Conservation (phyloP, 2,888 invertebrate species). For the Troides oblongomaculatus region DNA sequence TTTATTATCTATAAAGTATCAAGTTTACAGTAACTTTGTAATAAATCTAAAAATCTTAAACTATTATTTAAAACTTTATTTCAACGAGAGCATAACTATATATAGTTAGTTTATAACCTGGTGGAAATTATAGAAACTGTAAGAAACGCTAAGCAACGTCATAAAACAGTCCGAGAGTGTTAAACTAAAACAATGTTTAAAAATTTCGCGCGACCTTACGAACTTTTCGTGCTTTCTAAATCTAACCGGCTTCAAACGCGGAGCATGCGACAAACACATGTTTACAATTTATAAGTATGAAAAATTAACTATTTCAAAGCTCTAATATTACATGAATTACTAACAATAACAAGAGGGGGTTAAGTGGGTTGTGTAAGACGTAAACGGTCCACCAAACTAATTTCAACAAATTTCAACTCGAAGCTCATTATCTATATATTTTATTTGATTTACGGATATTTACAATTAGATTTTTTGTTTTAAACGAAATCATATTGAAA, state of each 20-base stretch:
- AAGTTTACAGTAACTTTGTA: too few species aligned
- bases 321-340: too few species aligned
- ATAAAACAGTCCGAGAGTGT: neutral
- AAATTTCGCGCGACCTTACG: constrained; percentile 27
- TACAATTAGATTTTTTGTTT: neutral
- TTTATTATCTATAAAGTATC: too few species aligned
- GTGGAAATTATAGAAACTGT: neutral
- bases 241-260: constrained; percentile 27
- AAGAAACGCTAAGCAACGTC: neutral
- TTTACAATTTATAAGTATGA: neutral
- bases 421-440: too few species aligned
- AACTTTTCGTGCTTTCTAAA: constrained; percentile 36
- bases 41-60: too few species aligned
- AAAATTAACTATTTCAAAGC: neutral
- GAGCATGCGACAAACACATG: neutral
- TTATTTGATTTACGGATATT: too few species aligned
- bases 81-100: neutral
- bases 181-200: constrained; percentile 25
- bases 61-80: neutral
- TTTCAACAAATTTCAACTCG: too few species aligned
- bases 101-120: neutral
- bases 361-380: too few species aligned
- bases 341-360: too few species aligned
- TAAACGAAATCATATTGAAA: neutral
- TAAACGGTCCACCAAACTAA: too few species aligned